phyloP scores from a whole-genome alignment of 2,888 invertebrate species.

The Lagria hirta region DNA sequence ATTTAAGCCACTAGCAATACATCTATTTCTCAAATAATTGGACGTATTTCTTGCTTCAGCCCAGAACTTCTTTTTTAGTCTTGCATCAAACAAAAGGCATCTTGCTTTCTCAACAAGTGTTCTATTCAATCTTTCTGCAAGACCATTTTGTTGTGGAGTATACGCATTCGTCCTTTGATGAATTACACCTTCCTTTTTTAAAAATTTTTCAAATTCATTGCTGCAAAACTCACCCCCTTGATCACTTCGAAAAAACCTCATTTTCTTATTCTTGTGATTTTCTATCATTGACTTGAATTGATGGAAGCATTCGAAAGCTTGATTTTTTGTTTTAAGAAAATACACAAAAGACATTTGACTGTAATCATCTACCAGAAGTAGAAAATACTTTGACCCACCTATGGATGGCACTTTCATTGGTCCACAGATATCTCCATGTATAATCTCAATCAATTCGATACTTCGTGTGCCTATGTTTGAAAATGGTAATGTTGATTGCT shows the following conservation, averaged over 20 bases:
- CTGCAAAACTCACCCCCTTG: conserved; percentile 31
- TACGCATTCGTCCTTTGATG: conserved; percentile 33
- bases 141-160: conserved; percentile 41
- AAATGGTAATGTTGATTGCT: conserved; percentile 23
- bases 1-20: not conserved
- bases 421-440: conserved; percentile 34
- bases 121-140: conserved; percentile 32
- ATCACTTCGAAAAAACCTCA: conserved; percentile 38
- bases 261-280: conserved; percentile 35
- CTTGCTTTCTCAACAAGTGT: conserved; percentile 35
- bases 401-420: conserved; percentile 18
- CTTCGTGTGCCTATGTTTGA: conserved; percentile 15
- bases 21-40: no score
- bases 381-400: conserved; percentile 2
- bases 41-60: conserved; percentile 31
- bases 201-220: conserved; percentile 30
- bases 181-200: conserved; percentile 36
- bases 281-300: conserved; percentile 38
- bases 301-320: conserved; percentile 35
- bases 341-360: conserved; percentile 34
- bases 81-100: conserved; percentile 28
- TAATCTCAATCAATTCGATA: conserved; percentile 28
- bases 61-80: conserved; percentile 28
- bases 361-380: conserved; percentile 43
- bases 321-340: conserved; percentile 35